Base-by-base conservation (phyloP, 1,140 invertebrate genomes). In the Orchesella cincta region DNA sequence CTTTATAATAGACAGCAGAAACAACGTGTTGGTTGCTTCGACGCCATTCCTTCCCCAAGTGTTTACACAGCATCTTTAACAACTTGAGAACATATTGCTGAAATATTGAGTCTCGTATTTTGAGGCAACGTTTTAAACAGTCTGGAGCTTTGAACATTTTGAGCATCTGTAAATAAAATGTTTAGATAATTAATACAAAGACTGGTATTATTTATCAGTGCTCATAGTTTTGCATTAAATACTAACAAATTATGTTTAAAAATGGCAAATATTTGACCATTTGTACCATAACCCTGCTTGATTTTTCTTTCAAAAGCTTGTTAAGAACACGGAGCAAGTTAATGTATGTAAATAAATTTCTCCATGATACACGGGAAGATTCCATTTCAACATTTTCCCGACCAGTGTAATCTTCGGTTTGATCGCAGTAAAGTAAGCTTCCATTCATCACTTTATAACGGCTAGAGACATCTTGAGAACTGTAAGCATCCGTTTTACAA, bases 271-370 rank as follows among this genome's bases (percentile, higher is more conserved):
- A 46, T 12, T 20, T 12, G 20, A 12, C 39, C 8, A 46, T 46
- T 46, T n/a, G n/a, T 67, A 67, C 62, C 62, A 31, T 5, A 31
- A 67, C 23, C n/a, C 62, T 26, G 12, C 1, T 12, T 12, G 62
- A 29, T 23, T 67, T 67, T 33, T 29, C 62, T 33, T 67, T 67
- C 62, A 67, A 26, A 14, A 71, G 23, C 16, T 76, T 76, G 26
- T 71, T 71, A 8, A 76, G 29, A 46, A 76, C 52, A 8, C 64
- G 39, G 23, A 33, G 28, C 23, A 70, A 20, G 23, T 76, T 76
- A 26, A 76, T 71, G n/a, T 70, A 71, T 1, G n/a, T 28, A 14
- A 76, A 71, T 1, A 71, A 18, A 8, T 46, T 71, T n/a, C 75
- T 71, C 54, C 46, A 51, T 57, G 54, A 57, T 46, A 46, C 5